A percentile compares a stretch with the other conserved stretches of the same genome.
These are phyloP conservation scores for Enteromius anoplus DNA, from an alignment of 2,797 vertebrate genomes.

Conservation along the genomic window DNA sequence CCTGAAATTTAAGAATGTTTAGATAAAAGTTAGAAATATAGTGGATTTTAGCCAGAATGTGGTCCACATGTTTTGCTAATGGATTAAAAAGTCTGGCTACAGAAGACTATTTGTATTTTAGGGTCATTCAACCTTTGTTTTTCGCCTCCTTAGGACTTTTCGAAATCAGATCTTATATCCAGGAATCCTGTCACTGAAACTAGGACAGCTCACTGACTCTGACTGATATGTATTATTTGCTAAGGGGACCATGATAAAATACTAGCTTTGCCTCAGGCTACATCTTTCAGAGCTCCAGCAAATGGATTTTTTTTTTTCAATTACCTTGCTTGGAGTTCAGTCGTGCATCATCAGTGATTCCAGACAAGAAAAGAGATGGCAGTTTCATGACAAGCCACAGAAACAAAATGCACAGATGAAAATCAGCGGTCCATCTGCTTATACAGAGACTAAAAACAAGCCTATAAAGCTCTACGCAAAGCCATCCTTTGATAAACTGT, in stretches of 20 bases:
- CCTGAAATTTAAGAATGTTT: no score
- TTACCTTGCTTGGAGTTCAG: constrained; percentile 54
- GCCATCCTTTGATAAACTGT: constrained; percentile 21
- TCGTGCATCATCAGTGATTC: constrained; percentile 60
- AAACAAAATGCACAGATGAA: constrained; percentile 33
- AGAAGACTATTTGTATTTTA: background rate
- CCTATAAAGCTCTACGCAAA: background rate
- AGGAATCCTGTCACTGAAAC: constrained; percentile 34
- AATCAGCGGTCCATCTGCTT: constrained; percentile 4
- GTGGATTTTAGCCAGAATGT: background rate
- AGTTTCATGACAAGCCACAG: constrained; percentile 29
- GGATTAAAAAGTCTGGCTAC: background rate
- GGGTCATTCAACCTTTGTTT: background rate
- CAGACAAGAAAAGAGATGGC: constrained; percentile 61
- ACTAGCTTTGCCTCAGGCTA: constrained; percentile 59
- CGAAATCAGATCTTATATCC: constrained; percentile 10
- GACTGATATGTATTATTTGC: constrained; percentile 36
- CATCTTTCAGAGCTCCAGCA: constrained; percentile 54
- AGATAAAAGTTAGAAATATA: no score
- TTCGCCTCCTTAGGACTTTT: background rate
- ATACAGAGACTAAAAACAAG: constrained; percentile 10
- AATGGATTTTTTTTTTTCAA: constrained; percentile 33
- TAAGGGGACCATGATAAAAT: constrained; percentile 54
- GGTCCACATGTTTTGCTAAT: background rate
- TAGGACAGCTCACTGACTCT: constrained; percentile 17